These are phyloP conservation scores for Teinopalpus imperialis DNA, from an alignment of 2,888 invertebrate species.

Conservation along the genomic window DNA sequence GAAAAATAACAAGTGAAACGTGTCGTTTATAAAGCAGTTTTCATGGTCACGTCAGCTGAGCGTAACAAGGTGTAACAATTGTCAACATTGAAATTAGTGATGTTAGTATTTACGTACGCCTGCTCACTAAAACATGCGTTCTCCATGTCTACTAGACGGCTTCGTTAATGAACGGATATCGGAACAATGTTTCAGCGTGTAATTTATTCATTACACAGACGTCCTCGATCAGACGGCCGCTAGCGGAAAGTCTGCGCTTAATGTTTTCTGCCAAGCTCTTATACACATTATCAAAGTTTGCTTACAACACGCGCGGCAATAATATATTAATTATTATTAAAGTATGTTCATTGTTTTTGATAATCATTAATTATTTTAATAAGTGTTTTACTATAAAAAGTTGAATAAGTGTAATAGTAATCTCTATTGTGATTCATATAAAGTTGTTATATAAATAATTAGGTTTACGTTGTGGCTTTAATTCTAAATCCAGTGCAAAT, in stretches of 20 bases:
- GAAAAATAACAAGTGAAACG: no score
- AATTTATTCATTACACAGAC: constrained; percentile 80
- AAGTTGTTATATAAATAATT: no score
- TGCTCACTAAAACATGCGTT: constrained; percentile 47
- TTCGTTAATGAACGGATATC: constrained; percentile 70
- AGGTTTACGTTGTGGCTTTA: no score
- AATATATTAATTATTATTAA: no score
- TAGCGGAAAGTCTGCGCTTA: constrained; percentile 73
- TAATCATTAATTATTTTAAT: no score
- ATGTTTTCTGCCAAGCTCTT: constrained; percentile 50
- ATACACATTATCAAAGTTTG: constrained; percentile 36
- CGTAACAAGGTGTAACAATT: constrained; percentile 51
- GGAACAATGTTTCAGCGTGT: constrained; percentile 80
- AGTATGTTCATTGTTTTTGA: no score
- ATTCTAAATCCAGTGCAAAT: no score
- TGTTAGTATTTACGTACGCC: constrained; percentile 29
- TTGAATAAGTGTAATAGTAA: no score
- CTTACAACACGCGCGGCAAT: constrained; percentile 18
- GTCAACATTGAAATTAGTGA: constrained; percentile 68
- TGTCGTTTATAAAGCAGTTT: constrained; percentile 30
- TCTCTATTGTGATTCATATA: no score
- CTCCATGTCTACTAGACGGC: constrained; percentile 49
- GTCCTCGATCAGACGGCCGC: constrained; percentile 69
- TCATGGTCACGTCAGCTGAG: constrained; percentile 52
- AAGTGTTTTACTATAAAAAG: no score